These are phyloP conservation scores for Origma solitaria DNA, from an alignment of 2,113 vertebrate species.

Conservation along the genomic window DNA sequence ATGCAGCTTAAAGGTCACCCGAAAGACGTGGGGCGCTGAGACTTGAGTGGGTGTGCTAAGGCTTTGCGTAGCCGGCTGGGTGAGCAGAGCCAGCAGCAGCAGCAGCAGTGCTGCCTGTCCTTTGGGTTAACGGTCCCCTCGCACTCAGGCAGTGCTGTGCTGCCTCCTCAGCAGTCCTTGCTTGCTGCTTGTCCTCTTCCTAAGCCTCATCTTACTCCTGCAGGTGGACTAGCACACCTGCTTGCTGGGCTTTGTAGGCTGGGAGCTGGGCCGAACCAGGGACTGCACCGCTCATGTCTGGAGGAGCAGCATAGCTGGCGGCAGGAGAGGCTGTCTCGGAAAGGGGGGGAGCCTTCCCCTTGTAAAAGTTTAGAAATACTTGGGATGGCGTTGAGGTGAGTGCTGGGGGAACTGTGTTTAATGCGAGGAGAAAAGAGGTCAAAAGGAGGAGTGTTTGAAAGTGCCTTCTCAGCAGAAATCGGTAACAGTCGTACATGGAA, in stretches of 20 bases:
- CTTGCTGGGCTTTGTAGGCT: not conserved
- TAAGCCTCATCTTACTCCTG: not conserved
- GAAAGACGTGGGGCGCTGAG: not conserved
- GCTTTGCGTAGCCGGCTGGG: not conserved
- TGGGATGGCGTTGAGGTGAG: not conserved
- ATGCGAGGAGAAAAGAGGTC: not conserved
- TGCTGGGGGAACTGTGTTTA: not conserved
- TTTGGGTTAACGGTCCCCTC: not conserved
- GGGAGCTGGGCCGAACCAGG: not conserved
- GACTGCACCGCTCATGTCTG: fast-evolving
- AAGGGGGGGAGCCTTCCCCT: not conserved
- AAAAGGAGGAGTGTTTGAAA: not conserved
- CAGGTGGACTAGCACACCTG: not conserved
- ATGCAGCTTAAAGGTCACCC: not conserved
- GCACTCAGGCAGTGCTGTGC: not conserved
- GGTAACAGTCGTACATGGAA: not conserved
- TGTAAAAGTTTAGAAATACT: not conserved
- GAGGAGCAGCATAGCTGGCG: not conserved
- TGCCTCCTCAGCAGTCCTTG: not conserved
- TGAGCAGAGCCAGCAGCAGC: not conserved
- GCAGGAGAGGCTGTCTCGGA: fast-evolving
- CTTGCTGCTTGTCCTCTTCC: not conserved
- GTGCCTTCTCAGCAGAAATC: not conserved
- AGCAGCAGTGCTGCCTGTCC: not conserved
- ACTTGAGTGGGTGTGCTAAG: not conserved